These are phyloP conservation scores for Myiagra hebetior DNA, from an alignment of 2,113 vertebrate species.

Conservation along the genomic window DNA sequence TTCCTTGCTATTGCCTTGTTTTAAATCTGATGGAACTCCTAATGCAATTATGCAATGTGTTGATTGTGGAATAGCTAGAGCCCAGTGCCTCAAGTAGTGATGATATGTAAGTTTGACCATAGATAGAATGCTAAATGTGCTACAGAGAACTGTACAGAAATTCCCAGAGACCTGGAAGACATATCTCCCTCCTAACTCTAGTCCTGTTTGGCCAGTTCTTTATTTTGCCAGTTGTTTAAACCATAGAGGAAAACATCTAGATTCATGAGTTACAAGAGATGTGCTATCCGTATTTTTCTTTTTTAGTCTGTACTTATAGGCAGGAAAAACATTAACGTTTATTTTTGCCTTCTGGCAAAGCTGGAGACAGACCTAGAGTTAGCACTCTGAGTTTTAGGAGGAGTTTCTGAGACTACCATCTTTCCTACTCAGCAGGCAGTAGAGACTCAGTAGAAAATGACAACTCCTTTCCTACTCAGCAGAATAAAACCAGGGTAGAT, in stretches of 20 bases:
- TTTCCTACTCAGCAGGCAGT: neutral
- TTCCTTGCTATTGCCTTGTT: neutral
- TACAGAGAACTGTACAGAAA: neutral
- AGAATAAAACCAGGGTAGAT: neutral
- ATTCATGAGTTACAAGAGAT: neutral
- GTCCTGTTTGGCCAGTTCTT: neutral
- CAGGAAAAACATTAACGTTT: neutral
- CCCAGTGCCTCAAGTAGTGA: neutral
- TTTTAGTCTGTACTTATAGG: neutral
- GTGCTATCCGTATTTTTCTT: rapidly evolving
- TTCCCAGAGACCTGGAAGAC: neutral
- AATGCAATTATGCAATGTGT: too few relatives aligned
- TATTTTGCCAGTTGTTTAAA: neutral
- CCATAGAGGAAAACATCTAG: rapidly evolving
- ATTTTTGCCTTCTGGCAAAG: neutral
- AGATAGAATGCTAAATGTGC: neutral
- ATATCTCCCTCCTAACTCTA: rapidly evolving
- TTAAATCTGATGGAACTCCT: neutral
- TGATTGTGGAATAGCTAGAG: neutral
- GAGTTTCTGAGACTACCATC: rapidly evolving
- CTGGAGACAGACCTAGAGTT: neutral
- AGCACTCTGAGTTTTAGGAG: neutral
- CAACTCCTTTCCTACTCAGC: neutral
- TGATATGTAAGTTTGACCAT: neutral
- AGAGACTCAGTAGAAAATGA: neutral